phyloP scores from a whole-genome alignment of 2,888 invertebrate species.

The Lasioglossum morio region DNA sequence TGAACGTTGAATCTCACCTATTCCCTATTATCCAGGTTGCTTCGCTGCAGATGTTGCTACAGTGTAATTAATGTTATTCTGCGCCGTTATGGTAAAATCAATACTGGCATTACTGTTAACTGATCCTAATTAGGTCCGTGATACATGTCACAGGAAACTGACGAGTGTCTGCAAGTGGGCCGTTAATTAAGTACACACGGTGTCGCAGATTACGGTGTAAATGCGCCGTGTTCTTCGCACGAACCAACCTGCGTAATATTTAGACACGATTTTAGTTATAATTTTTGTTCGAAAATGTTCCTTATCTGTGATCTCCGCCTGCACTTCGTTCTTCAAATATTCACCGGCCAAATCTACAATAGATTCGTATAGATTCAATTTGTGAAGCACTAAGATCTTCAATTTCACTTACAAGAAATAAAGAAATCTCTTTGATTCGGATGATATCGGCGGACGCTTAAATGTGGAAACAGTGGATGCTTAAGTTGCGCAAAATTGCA shows the following conservation, averaged over 20 bases:
- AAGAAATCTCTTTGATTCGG: no score
- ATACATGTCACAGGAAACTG: slow-evolving; percentile 10
- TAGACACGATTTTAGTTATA: not conserved
- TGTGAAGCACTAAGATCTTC: no score
- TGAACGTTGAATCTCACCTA: not conserved
- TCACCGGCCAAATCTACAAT: not conserved
- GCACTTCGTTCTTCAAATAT: not conserved
- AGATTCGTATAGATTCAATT: no score
- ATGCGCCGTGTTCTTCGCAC: not conserved
- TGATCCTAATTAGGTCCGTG: slow-evolving; percentile 16
- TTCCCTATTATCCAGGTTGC: not conserved
- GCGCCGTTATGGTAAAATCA: not conserved
- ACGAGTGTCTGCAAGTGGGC: slow-evolving; percentile 4
- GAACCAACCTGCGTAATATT: not conserved
- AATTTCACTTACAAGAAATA: no score
- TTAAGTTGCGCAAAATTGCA: no score
- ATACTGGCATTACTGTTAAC: slow-evolving; percentile 7
- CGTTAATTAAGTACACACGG: not conserved
- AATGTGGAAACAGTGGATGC: no score
- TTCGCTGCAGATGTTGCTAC: not conserved
- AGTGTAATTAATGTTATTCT: slow-evolving; percentile 9
- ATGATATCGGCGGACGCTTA: no score
- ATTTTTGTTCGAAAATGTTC: not conserved
- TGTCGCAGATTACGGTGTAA: not conserved
- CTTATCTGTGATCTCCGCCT: no score